A percentile compares a stretch with the other conserved stretches of the same genome.
Conservation (phyloP, 1,140 invertebrate species). For the Drosophila repleta region DNA sequence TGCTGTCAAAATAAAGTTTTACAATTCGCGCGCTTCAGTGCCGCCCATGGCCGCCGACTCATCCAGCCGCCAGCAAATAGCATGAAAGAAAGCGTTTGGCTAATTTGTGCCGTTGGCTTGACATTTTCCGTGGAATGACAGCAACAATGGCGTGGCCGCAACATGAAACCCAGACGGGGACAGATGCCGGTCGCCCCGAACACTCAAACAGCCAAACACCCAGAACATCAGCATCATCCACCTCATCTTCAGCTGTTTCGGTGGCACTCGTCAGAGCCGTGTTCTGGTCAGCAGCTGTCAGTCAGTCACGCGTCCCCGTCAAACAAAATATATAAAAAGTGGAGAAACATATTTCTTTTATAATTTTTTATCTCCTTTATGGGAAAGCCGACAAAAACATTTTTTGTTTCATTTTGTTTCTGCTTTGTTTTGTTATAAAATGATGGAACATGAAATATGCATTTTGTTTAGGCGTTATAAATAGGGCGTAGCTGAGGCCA, state of each 20-base stretch:
- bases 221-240: neutral
- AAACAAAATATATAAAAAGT: conserved; percentile 10
- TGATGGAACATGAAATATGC: conserved; percentile 66
- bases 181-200: conserved; percentile 2
- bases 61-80: neutral
- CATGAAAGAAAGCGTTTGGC: conserved; percentile 55
- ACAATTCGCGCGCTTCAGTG: conserved; percentile 62
- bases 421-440: conserved; percentile 23
- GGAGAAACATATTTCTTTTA: conserved; percentile 40
- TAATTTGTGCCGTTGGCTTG: conserved; percentile 76
- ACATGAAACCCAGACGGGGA: conserved; percentile 44
- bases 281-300: conserved; percentile 62
- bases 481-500: conserved; percentile 27
- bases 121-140: conserved; percentile 66
- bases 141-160: conserved; percentile 55
- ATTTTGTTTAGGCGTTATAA: conserved; percentile 38
- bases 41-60: neutral
- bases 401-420: neutral
- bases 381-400: conserved; percentile 36
- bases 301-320: conserved; percentile 36
- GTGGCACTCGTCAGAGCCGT: conserved; percentile 50
- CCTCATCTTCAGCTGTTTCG: neutral
- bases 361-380: conserved; percentile 35
- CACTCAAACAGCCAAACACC: neutral
- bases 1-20: conserved; percentile 81